Conservation (phyloP, 2,113 vertebrate genomes). For the Triplophysa rosa region DNA sequence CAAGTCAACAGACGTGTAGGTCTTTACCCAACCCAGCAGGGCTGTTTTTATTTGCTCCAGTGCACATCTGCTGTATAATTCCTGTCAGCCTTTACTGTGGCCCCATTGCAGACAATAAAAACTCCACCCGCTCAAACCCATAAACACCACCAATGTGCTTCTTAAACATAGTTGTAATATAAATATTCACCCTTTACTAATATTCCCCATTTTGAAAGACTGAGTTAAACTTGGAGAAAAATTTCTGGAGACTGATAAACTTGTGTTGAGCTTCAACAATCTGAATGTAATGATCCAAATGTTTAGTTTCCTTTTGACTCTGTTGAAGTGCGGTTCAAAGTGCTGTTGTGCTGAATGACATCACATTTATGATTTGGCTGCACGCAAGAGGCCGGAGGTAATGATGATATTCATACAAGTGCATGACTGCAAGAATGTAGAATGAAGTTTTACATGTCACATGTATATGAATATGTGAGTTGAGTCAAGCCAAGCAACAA, state of each 20-base stretch:
- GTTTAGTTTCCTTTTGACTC: not conserved
- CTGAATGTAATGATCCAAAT: too few relatives aligned
- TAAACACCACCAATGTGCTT: conserved; percentile 86
- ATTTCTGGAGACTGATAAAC: too few relatives aligned
- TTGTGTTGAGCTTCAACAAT: too few relatives aligned
- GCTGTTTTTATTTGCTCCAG: conserved; percentile 42
- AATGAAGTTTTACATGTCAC: too few relatives aligned
- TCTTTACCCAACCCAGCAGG: not conserved
- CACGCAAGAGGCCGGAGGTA: too few relatives aligned
- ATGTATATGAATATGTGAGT: too few relatives aligned
- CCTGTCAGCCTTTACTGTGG: conserved; percentile 79
- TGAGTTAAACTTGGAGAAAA: not conserved
- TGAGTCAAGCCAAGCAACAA: too few relatives aligned
- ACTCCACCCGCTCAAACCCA: conserved; percentile 84
- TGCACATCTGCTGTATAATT: conserved; percentile 79
- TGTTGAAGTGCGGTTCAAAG: not conserved
- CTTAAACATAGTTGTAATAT: conserved; percentile 88
- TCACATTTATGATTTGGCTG: too few relatives aligned
- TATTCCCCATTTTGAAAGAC: conserved; percentile 82
- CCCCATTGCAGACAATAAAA: conserved; percentile 89
- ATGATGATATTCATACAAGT: too few relatives aligned
- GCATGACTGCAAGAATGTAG: too few relatives aligned
- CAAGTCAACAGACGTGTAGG: not conserved
- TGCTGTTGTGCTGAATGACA: too few relatives aligned
- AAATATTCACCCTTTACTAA: conserved; percentile 87